phyloP scores from a whole-genome alignment of 2,888 invertebrate genomes.

The Frankliniella fusca region DNA sequence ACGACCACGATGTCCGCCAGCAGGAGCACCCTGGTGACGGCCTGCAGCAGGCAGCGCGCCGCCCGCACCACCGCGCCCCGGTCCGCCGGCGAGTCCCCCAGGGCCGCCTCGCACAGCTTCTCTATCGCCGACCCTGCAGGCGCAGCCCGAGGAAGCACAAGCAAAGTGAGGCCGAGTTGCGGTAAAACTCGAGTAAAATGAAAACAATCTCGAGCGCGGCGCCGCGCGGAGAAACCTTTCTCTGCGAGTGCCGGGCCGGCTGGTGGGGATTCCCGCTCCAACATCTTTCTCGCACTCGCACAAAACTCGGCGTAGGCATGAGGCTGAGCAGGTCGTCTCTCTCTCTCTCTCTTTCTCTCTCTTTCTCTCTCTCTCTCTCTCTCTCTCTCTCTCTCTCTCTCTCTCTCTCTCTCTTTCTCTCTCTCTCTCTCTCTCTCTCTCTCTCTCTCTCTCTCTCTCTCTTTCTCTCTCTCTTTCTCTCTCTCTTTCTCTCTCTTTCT shows the following conservation, averaged over 20 bases:
- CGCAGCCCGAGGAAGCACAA: not conserved
- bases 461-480: not conserved
- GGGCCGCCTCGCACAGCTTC: conserved; percentile 77
- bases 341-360: not conserved
- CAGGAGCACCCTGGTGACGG: conserved; percentile 91
- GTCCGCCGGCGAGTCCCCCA: conserved; percentile 59
- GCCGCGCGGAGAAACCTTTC: no score
- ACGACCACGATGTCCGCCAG: conserved; percentile 97
- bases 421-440: not conserved
- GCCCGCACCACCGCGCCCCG: conserved; percentile 79
- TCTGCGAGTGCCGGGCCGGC: not conserved
- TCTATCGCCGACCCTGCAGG: conserved; percentile 82
- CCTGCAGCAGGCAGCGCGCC: conserved; percentile 85
- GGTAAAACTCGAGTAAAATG: not conserved
- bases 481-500: no score
- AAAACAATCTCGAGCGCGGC: not conserved
- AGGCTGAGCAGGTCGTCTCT: no score
- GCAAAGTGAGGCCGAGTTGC: not conserved
- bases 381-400: not conserved
- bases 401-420: not conserved
- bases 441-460: not conserved
- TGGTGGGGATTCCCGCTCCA: not conserved
- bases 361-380: not conserved
- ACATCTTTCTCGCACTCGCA: not conserved
- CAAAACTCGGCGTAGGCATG: no score